A percentile compares a stretch with the other conserved stretches of the same genome.
Evolutionary conservation across 1,140 invertebrate genomes (phyloP).

Genomic region (Streblospio benedicti): DNA sequence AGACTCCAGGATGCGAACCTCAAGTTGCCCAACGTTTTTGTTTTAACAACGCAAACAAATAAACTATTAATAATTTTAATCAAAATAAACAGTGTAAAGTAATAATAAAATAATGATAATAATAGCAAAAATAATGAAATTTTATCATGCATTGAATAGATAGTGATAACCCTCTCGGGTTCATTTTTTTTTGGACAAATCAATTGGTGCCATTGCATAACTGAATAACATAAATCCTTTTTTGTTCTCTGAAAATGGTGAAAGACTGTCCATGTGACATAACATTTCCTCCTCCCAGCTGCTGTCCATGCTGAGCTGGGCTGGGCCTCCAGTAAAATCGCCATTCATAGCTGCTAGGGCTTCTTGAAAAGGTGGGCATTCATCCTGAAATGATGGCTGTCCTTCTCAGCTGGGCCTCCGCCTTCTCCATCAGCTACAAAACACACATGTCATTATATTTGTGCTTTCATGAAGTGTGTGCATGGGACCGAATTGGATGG

Average conservation of each 20-base stretch:
- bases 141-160: no score
- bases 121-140: no score
- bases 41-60: background rate
- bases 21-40: conserved; percentile 25
- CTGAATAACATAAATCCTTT: background rate
- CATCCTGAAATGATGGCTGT: conserved; percentile 84
- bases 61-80: background rate
- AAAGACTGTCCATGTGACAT: background rate
- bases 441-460: background rate
- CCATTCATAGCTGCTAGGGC: conserved; percentile 75
- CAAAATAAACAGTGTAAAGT: no score
- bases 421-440: conserved; percentile 50
- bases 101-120: no score
- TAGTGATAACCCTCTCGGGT: no score
- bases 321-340: conserved; percentile 61
- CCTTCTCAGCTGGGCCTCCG: conserved; percentile 84
- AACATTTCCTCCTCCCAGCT: conserved; percentile 68
- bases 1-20: conserved; percentile 72
- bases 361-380: conserved; percentile 79
- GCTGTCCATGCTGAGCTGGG: conserved; percentile 63
- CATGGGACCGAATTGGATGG: no score
- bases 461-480: background rate
- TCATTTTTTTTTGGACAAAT: no score
- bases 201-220: background rate
- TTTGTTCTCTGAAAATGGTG: no score